Evolutionary conservation across 2,797 vertebrate genomes (phyloP).

Genomic region (Sebastolobus altivelis): DNA sequence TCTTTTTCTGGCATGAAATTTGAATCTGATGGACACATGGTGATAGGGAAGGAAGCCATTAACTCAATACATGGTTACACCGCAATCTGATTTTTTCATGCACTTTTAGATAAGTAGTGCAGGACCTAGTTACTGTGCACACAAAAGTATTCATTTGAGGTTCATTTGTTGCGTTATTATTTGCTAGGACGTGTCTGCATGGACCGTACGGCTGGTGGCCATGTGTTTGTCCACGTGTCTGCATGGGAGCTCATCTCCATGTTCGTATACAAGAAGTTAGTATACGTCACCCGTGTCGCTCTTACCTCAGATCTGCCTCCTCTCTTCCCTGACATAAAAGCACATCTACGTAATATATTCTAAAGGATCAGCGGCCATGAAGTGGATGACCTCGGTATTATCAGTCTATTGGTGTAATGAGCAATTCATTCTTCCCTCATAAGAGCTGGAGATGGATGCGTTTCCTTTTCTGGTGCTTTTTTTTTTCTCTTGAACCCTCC

Average conservation of each 20-base stretch:
- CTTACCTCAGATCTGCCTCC: slow-evolving; percentile 1
- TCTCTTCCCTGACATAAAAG: slow-evolving; percentile 31
- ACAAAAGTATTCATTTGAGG: neutral
- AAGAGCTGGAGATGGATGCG: slow-evolving; percentile 17
- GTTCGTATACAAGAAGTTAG: slow-evolving; percentile 15
- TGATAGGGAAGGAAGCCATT: neutral
- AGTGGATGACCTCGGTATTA: slow-evolving; percentile 24
- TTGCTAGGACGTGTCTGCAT: neutral
- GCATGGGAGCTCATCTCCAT: slow-evolving; percentile 14
- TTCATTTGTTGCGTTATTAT: neutral
- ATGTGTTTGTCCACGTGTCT: neutral
- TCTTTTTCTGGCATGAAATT: slow-evolving; percentile 10
- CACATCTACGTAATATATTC: slow-evolving; percentile 7
- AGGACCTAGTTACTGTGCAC: neutral
- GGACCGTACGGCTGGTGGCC: neutral
- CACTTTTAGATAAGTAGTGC: neutral
- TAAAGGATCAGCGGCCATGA: slow-evolving; percentile 22
- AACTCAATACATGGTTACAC: neutral
- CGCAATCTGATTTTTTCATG: neutral
- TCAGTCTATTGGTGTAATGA: slow-evolving; percentile 13
- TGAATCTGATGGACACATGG: neutral
- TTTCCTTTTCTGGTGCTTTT: slow-evolving; percentile 25
- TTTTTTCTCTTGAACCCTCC: slow-evolving; percentile 7
- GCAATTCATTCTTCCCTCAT: slow-evolving; percentile 29
- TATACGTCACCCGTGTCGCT: slow-evolving; percentile 9